Evolutionary conservation across 2,888 invertebrate genomes (phyloP).

Genomic region (Sclerodermus sp.): DNA sequence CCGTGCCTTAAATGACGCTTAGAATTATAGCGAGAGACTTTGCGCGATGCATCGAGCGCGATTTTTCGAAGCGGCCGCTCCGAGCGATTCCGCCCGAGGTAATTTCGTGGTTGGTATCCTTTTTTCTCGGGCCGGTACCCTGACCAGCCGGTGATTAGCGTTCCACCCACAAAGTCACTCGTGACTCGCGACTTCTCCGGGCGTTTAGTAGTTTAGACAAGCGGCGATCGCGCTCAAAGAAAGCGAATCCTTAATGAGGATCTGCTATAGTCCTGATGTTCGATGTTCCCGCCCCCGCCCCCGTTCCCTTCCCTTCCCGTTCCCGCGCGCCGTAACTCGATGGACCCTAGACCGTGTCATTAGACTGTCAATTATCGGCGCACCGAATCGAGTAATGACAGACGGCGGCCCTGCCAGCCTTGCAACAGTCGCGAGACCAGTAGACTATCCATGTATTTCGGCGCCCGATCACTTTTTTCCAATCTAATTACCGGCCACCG

Average conservation of each 20-base stretch:
- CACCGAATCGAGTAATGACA: constrained; percentile 25
- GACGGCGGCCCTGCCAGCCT: constrained; percentile 24
- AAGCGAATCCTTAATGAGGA: constrained; percentile 38
- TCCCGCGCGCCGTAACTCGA: constrained; percentile 2
- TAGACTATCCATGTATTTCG: no score
- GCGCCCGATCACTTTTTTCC: no score
- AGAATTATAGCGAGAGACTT: no score
- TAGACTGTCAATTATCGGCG: constrained; percentile 43
- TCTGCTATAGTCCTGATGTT: constrained; percentile 13
- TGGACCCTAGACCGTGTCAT: constrained; percentile 44
- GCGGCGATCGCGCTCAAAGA: constrained; percentile 31
- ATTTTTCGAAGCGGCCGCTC: no score
- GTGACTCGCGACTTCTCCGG: constrained; percentile 32
- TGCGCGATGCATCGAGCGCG: no score
- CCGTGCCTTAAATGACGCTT: no score
- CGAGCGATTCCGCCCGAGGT: no score
- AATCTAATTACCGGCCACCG: no score
- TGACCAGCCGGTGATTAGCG: background rate
- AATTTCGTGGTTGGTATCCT: no score
- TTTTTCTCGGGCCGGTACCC: no score
- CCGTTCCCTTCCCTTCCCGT: background rate
- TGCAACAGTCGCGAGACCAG: no score
- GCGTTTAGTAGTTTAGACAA: constrained; percentile 28
- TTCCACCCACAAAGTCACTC: constrained; percentile 26
- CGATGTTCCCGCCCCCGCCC: no score